Percentiles rank a stretch among this genome's conserved stretches.
Evolutionary conservation across 1,140 invertebrate species (phyloP).

Genomic region (Caerostris extrusa): DNA sequence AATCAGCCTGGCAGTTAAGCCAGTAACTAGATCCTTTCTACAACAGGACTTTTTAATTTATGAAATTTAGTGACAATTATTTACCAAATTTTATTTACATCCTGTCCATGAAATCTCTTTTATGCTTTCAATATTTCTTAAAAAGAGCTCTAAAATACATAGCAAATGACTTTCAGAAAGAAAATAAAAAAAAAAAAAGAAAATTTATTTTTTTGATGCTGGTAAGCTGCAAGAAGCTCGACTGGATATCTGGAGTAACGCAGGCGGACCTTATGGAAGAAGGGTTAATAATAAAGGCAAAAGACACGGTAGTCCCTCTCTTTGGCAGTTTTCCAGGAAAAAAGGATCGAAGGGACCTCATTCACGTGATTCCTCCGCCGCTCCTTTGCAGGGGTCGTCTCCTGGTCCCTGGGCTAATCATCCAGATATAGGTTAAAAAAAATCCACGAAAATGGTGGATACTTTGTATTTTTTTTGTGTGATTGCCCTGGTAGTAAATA

Average conservation of each 20-base stretch:
- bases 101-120: background rate
- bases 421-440: background rate
- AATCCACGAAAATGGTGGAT: background rate
- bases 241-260: conserved; percentile 32
- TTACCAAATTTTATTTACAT: background rate
- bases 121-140: background rate
- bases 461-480: too few relatives aligned
- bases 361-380: conserved; percentile 67
- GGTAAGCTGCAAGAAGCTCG: background rate
- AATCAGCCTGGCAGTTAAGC: too few relatives aligned
- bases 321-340: conserved; percentile 74
- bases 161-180: too few relatives aligned
- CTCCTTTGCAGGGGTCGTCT: conserved; percentile 64
- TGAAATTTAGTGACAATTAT: background rate
- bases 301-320: conserved; percentile 42
- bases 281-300: conserved; percentile 75
- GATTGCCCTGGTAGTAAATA: too few relatives aligned
- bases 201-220: conserved; percentile 19
- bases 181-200: background rate
- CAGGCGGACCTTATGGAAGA: conserved; percentile 63
- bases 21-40: too few relatives aligned
- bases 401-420: conserved; percentile 39
- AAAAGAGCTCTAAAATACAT: background rate
- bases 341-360: conserved; percentile 74
- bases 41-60: too few relatives aligned